Percentiles rank a stretch among this genome's conserved stretches.
phyloP scores from a whole-genome alignment of 2,888 invertebrate species.

The Zygogramma bicolorata region DNA sequence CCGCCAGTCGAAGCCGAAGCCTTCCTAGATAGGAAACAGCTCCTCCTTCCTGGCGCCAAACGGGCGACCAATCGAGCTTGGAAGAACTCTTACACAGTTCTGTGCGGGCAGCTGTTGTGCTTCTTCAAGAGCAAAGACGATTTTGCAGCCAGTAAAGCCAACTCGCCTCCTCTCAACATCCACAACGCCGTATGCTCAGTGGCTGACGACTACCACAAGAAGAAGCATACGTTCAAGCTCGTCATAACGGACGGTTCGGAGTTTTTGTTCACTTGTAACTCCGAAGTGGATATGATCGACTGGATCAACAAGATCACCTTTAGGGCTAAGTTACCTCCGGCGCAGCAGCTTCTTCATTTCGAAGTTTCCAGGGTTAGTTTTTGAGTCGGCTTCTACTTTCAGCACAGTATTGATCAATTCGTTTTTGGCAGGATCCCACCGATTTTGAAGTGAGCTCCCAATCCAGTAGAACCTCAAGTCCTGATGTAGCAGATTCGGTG shows the following conservation, averaged over 20 bases:
- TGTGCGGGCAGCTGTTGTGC: slow-evolving; percentile 96
- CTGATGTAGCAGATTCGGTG: slow-evolving; percentile 66
- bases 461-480: slow-evolving; percentile 71
- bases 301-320: slow-evolving; percentile 95
- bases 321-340: slow-evolving; percentile 92
- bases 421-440: slow-evolving; percentile 58
- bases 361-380: slow-evolving; percentile 69
- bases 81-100: slow-evolving; percentile 94
- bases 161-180: slow-evolving; percentile 87
- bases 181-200: slow-evolving; percentile 84
- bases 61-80: slow-evolving; percentile 95
- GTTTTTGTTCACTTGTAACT: slow-evolving; percentile 87
- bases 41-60: slow-evolving; percentile 92
- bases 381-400: too few relatives aligned
- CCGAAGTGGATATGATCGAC: slow-evolving; percentile 82
- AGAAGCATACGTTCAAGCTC: slow-evolving; percentile 92
- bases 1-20: slow-evolving; percentile 95
- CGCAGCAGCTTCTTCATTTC: slow-evolving; percentile 88
- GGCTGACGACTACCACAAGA: slow-evolving; percentile 95
- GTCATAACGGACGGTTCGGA: slow-evolving; percentile 91
- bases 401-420: neutral
- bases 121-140: slow-evolving; percentile 97
- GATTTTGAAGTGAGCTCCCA: slow-evolving; percentile 68
- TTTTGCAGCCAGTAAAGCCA: slow-evolving; percentile 89
- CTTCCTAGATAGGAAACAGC: slow-evolving; percentile 93